A percentile compares a stretch with the other conserved stretches of the same genome.
These are phyloP conservation scores for Coregonus sp. DNA, from an alignment of 2,797 vertebrate species.

Conservation along the genomic window DNA sequence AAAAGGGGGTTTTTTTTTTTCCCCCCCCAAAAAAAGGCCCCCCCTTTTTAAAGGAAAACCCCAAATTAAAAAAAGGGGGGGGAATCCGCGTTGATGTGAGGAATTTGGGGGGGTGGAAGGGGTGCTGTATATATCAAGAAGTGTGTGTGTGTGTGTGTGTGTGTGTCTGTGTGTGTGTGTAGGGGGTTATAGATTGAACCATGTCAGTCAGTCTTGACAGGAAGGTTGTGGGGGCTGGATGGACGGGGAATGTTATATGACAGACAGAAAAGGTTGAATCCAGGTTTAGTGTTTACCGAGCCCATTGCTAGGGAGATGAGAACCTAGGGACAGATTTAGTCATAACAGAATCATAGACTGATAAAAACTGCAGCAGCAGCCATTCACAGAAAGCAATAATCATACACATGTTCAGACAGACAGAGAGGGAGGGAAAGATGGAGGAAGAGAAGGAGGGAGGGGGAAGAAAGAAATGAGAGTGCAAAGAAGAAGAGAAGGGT, in stretches of 20 bases:
- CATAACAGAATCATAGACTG: slow-evolving; percentile 32
- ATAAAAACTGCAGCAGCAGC: slow-evolving; percentile 8
- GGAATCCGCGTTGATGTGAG: no score
- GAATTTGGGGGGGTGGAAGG: slow-evolving; percentile 48
- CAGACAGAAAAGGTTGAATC: slow-evolving; percentile 28
- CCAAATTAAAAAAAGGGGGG: no score
- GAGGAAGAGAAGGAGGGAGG: slow-evolving; percentile 29
- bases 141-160: slow-evolving; percentile 12
- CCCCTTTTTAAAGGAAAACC: no score
- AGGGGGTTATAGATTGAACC: slow-evolving; percentile 42
- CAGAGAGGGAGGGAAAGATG: slow-evolving; percentile 23
- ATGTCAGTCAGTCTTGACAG: slow-evolving; percentile 1
- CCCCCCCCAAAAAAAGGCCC: no score
- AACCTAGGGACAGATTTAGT: slow-evolving; percentile 47
- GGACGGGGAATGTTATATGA: slow-evolving; percentile 21
- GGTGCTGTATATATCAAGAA: slow-evolving; percentile 50
- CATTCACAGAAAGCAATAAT: slow-evolving; percentile 45
- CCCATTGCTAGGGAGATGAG: slow-evolving; percentile 60
- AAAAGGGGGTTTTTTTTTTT: no score
- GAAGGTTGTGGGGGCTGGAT: slow-evolving; percentile 6
- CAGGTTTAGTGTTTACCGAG: slow-evolving; percentile 55
- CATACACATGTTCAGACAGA: slow-evolving; percentile 40
- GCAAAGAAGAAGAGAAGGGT: slow-evolving; percentile 22
- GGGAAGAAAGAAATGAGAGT: background rate
- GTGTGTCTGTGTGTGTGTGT: background rate